Evolutionary conservation across 2,888 invertebrate species (phyloP).

Genomic region (Melanostoma scalare): DNA sequence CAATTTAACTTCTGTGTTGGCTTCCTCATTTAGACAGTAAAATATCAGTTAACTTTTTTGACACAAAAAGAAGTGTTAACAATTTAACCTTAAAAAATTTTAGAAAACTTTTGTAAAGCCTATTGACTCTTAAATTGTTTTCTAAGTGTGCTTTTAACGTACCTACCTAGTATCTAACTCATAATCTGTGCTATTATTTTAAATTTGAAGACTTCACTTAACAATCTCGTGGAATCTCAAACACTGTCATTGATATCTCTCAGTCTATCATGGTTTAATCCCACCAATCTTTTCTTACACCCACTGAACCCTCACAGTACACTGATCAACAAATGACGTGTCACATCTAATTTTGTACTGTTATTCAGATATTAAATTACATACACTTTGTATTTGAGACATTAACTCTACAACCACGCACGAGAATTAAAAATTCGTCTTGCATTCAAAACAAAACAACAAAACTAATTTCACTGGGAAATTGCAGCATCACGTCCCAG

Average conservation of each 20-base stretch:
- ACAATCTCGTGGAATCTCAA: too few relatives aligned
- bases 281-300: conserved; percentile 8
- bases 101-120: too few relatives aligned
- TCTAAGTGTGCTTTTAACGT: too few relatives aligned
- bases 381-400: conserved; percentile 5
- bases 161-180: too few relatives aligned
- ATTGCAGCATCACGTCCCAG: conserved; percentile 63
- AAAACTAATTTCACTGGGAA: conserved; percentile 64
- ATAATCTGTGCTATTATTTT: too few relatives aligned
- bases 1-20: too few relatives aligned
- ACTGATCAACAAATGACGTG: conserved; percentile 25
- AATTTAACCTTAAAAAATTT: too few relatives aligned
- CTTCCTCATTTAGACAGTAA: too few relatives aligned
- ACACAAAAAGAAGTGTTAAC: too few relatives aligned
- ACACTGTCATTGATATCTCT: neutral
- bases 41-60: too few relatives aligned
- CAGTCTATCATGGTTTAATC: conserved; percentile 1
- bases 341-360: conserved; percentile 41
- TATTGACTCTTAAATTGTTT: too few relatives aligned
- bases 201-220: too few relatives aligned
- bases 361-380: conserved; percentile 22
- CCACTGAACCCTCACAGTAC: conserved; percentile 18
- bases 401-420: conserved; percentile 25
- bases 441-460: conserved; percentile 64
- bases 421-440: conserved; percentile 64